Conservation (phyloP, 2,113 vertebrate genomes). For the Gymnocephalus cernua region DNA sequence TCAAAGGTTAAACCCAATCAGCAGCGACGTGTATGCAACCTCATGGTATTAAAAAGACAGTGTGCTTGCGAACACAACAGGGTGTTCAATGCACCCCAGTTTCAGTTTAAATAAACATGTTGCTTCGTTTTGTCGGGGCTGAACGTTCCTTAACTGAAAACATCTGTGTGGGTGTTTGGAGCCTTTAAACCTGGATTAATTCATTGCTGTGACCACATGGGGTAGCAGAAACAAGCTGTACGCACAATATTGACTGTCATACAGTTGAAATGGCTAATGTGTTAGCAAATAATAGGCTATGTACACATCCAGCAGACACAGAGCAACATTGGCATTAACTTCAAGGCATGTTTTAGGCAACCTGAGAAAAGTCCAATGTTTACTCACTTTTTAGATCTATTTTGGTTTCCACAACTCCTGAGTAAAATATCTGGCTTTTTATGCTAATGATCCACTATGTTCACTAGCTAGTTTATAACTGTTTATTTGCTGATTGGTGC, state of each 20-base stretch:
- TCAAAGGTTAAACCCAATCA: too few species aligned
- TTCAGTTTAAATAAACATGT: too few species aligned
- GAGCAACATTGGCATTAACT: not conserved
- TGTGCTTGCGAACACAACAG: too few species aligned
- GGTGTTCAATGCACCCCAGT: too few species aligned
- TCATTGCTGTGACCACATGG: not conserved
- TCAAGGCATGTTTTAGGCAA: not conserved
- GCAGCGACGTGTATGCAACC: too few species aligned
- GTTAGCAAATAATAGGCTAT: not conserved
- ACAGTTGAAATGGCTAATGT: not conserved
- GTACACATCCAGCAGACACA: not conserved
- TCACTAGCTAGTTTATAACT: not conserved
- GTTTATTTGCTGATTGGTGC: not conserved
- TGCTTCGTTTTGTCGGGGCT: too few species aligned
- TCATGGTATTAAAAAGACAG: too few species aligned
- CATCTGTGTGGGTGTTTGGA: too few species aligned
- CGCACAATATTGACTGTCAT: too few species aligned
- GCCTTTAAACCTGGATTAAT: not conserved
- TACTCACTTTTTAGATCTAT: not conserved
- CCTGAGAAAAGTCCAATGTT: not conserved
- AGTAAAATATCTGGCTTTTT: not conserved
- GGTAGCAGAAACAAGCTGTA: conserved; percentile 3
- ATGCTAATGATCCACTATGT: not conserved
- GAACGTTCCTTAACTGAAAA: too few species aligned
- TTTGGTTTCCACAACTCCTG: not conserved